phyloP scores from a whole-genome alignment of 2,797 vertebrate genomes.

The Danio jaintianensis region DNA sequence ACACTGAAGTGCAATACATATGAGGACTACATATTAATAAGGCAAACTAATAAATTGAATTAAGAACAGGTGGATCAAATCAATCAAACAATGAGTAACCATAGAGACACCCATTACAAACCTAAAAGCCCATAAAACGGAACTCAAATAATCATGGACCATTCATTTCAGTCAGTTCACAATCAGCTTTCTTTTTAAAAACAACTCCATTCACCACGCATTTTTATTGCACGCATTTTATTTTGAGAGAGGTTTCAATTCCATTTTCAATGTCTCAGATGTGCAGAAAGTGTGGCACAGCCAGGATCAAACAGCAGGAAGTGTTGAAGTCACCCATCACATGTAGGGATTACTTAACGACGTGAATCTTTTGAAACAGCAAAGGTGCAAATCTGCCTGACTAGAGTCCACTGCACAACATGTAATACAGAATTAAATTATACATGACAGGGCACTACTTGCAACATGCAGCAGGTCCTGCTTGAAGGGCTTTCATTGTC shows the following conservation, averaged over 20 bases:
- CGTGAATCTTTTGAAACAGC: conserved; percentile 42
- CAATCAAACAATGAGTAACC: too few relatives aligned
- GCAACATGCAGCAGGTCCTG: background rate
- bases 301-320: conserved; percentile 24
- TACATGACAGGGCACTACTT: conserved; percentile 35
- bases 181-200: too few relatives aligned
- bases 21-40: too few relatives aligned
- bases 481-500: background rate
- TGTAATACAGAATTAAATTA: conserved; percentile 46
- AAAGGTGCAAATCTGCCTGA: conserved; percentile 39
- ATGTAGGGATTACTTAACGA: conserved; percentile 45
- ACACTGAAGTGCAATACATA: too few relatives aligned
- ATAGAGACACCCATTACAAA: too few relatives aligned
- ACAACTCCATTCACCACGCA: too few relatives aligned
- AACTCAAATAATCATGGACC: too few relatives aligned
- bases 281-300: conserved; percentile 2
- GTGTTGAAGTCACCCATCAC: conserved; percentile 17
- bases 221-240: too few relatives aligned
- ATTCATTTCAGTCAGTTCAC: too few relatives aligned
- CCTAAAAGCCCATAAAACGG: too few relatives aligned
- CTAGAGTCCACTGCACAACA: conserved; percentile 42
- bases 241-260: conserved; percentile 35
- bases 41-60: too few relatives aligned
- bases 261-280: conserved; percentile 28
- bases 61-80: too few relatives aligned